Percentiles rank a stretch among this genome's conserved stretches.
phyloP scores from a whole-genome alignment of 2,113 vertebrate species.

The Ciconia stormi region DNA sequence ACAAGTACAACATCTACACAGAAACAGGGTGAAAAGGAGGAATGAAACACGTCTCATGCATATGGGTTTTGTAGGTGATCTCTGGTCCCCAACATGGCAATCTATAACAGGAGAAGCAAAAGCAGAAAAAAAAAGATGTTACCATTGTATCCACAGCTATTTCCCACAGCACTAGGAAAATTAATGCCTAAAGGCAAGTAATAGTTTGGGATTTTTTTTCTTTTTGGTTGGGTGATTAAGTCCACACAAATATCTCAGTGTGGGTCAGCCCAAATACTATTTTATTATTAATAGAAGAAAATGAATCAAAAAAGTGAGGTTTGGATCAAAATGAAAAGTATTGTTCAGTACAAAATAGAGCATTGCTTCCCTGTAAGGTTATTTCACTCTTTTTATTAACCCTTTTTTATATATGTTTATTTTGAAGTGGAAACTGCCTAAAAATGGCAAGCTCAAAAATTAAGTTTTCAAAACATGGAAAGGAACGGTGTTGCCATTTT shows the following conservation, averaged over 20 bases:
- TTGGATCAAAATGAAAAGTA: neutral
- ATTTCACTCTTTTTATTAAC: neutral
- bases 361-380: neutral
- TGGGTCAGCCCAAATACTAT: neutral
- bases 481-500: neutral
- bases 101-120: neutral
- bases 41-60: rapidly evolving
- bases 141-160: neutral
- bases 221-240: neutral
- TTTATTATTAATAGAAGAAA: neutral
- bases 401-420: neutral
- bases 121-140: neutral
- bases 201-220: neutral
- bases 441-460: neutral
- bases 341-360: neutral
- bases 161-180: neutral
- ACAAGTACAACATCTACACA: neutral
- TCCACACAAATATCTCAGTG: neutral
- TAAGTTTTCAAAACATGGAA: neutral
- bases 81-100: neutral
- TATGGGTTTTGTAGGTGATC: neutral
- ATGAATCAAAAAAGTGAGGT: neutral
- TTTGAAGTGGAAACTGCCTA: neutral
- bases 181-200: neutral
- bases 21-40: neutral